Conservation (phyloP, 2,797 vertebrate species). For the Pygocentrus nattereri region DNA sequence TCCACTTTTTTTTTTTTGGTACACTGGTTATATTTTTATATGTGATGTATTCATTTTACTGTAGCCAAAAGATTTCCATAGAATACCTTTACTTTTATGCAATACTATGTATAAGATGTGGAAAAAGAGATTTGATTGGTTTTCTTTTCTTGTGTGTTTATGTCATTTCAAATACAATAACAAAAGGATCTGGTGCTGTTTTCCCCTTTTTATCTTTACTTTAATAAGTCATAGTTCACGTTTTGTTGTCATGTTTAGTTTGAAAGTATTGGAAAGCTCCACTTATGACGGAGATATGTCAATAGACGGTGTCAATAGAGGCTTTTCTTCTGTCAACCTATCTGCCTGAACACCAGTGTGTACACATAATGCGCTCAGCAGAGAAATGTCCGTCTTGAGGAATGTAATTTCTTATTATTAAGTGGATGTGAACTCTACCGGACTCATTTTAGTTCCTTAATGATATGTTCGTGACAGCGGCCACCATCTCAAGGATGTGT, state of each 20-base stretch:
- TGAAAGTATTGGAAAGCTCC: constrained; percentile 1
- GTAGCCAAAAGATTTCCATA: constrained; percentile 92
- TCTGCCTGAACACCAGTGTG: constrained; percentile 9
- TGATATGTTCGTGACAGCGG: too few relatives aligned
- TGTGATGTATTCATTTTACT: constrained; percentile 95
- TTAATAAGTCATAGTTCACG: not conserved
- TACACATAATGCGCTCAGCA: not conserved
- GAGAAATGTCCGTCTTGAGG: not conserved
- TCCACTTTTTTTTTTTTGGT: constrained; percentile 89
- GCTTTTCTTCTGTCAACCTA: constrained; percentile 51
- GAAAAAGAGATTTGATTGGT: constrained; percentile 87
- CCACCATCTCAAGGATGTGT: too few relatives aligned
- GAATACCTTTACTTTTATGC: constrained; percentile 88
- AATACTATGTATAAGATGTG: constrained; percentile 88
- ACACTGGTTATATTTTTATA: constrained; percentile 92
- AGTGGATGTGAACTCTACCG: too few relatives aligned
- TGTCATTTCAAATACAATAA: constrained; percentile 80
- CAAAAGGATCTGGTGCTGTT: constrained; percentile 31
- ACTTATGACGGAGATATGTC: constrained; percentile 32
- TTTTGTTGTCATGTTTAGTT: not conserved
- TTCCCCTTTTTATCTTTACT: not conserved
- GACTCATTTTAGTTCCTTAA: too few relatives aligned
- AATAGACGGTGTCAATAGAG: constrained; percentile 33
- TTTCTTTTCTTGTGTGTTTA: constrained; percentile 77
- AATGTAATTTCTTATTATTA: not conserved